Evolutionary conservation across 2,888 invertebrate genomes (phyloP).

Genomic region (Nomada flava): DNA sequence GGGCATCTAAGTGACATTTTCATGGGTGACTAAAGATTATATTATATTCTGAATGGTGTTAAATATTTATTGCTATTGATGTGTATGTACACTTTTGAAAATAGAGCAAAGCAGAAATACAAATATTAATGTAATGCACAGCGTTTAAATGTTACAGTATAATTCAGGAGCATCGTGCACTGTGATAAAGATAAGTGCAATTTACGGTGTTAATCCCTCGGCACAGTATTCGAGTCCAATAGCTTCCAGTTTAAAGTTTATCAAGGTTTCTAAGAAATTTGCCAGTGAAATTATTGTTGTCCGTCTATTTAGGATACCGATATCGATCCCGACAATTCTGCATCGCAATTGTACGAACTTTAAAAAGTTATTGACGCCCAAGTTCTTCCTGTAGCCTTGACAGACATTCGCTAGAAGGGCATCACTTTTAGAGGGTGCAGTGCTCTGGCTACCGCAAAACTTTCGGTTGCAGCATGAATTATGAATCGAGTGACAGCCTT

Average conservation of each 20-base stretch:
- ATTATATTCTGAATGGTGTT: slow-evolving; percentile 40
- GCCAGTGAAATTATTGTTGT: background rate
- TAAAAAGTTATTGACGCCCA: slow-evolving; percentile 14
- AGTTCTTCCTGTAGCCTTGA: slow-evolving; percentile 27
- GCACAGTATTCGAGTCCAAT: slow-evolving; percentile 43
- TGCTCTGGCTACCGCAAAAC: slow-evolving; percentile 12
- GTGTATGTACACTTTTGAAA: slow-evolving; percentile 16
- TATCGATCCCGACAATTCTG: background rate
- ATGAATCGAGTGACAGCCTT: slow-evolving; percentile 49
- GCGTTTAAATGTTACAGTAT: slow-evolving; percentile 28
- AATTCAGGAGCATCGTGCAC: slow-evolving; percentile 15
- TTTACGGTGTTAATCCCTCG: slow-evolving; percentile 23
- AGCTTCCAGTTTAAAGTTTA: slow-evolving; percentile 20
- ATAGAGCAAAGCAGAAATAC: slow-evolving; percentile 36
- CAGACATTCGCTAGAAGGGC: slow-evolving; percentile 30
- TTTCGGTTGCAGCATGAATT: slow-evolving; percentile 46
- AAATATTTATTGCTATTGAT: slow-evolving; percentile 45
- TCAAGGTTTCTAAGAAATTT: slow-evolving; percentile 11
- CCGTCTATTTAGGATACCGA: background rate
- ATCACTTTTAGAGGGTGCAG: slow-evolving; percentile 16
- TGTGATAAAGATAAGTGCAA: slow-evolving; percentile 29
- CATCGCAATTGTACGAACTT: slow-evolving; percentile 16
- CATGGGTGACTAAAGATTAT: slow-evolving; percentile 18
- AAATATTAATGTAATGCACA: slow-evolving; percentile 32
- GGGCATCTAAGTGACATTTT: slow-evolving; percentile 22